A percentile compares a stretch with the other conserved stretches of the same genome.
Conservation (phyloP, 2,888 invertebrate genomes). For the Xanthorhoe designata region DNA sequence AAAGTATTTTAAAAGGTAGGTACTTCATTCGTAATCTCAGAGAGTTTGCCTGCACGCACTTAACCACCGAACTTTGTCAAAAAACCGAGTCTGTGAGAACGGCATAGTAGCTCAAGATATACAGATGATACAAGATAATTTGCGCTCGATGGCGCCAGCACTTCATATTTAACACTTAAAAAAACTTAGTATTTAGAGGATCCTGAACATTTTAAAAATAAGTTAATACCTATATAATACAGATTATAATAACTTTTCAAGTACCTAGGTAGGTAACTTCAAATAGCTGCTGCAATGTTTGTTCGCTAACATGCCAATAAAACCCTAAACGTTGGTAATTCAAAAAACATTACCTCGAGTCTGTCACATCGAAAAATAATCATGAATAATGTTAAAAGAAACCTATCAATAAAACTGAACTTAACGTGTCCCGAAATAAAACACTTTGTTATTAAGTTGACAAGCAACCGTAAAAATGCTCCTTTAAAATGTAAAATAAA, state of each 20-base stretch:
- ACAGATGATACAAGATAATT: background rate
- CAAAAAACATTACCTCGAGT: slow-evolving; percentile 57
- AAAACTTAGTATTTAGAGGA: slow-evolving; percentile 37
- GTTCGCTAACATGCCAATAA: slow-evolving; percentile 28
- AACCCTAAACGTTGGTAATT: slow-evolving; percentile 42
- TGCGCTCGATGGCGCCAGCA: slow-evolving; percentile 47
- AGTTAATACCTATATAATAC: background rate
- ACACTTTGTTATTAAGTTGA: slow-evolving; percentile 86
- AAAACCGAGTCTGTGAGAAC: slow-evolving; percentile 36
- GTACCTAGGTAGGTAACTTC: background rate
- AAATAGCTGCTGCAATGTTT: slow-evolving; percentile 5
- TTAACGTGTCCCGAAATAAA: slow-evolving; percentile 83
- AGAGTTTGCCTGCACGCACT: slow-evolving; percentile 1
- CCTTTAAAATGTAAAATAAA: slow-evolving; percentile 86
- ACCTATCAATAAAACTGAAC: slow-evolving; percentile 84
- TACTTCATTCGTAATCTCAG: slow-evolving; percentile 1
- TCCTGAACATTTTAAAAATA: slow-evolving; percentile 30
- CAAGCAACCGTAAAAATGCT: slow-evolving; percentile 86
- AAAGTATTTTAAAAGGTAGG: background rate
- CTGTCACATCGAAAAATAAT: slow-evolving; percentile 60
- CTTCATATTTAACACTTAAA: slow-evolving; percentile 39
- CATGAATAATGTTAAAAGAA: slow-evolving; percentile 79
- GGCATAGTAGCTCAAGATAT: slow-evolving; percentile 16
- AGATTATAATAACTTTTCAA: background rate
- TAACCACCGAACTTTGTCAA: slow-evolving; percentile 8